Base-by-base conservation (phyloP, 2,113 vertebrate species). In the Gallinago undulata region DNA sequence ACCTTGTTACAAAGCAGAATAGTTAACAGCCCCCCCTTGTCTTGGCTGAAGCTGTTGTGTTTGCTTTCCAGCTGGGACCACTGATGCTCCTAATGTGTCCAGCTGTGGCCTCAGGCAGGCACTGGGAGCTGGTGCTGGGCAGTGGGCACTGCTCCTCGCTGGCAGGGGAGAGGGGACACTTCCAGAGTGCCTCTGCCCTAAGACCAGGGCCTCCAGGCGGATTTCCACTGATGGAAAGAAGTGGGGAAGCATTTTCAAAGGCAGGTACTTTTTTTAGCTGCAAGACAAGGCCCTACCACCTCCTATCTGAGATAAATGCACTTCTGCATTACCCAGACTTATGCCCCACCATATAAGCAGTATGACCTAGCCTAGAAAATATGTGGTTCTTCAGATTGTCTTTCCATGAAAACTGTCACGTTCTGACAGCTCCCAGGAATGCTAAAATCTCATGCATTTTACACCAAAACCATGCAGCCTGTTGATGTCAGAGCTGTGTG, bases 61-160 rank as follows among this genome's bases (percentile, higher is more conserved):
- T 0, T 59, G 35, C 39, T 50, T 51, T 48, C 66, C 51, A 89
- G 15, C 22, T 35, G 66, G 23, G 13, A 60, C 28, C 43, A 30
- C 37, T 10, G 23, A 6, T 69, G 75, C 23, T 73, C 23, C 21
- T 53, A 80, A 2, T 72, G n/a, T 13, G 25, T 77, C 56, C 41
- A 78, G 1, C 68, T 45, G 51, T 35, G 53, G 30, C 14, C 74
- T 47, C 33, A 82, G 66, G 48, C 25, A 56, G 72, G 37, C 47
- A 19, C 28, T 1, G 8, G 84, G 56, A 63, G 28, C 0, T 22
- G 43, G 23, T 13, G 25, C n/a, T 60, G 51, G 37, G 45, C 50
- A 33, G 25, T 0, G 1, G 19, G 51, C 13, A 7, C 51, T 60
- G 51, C 23, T 19, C 27, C 39, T 27, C 1, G 0, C 66, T 39